These are phyloP conservation scores for Drosophila murphyi DNA, from an alignment of 1,140 invertebrate species.

Conservation along the genomic window DNA sequence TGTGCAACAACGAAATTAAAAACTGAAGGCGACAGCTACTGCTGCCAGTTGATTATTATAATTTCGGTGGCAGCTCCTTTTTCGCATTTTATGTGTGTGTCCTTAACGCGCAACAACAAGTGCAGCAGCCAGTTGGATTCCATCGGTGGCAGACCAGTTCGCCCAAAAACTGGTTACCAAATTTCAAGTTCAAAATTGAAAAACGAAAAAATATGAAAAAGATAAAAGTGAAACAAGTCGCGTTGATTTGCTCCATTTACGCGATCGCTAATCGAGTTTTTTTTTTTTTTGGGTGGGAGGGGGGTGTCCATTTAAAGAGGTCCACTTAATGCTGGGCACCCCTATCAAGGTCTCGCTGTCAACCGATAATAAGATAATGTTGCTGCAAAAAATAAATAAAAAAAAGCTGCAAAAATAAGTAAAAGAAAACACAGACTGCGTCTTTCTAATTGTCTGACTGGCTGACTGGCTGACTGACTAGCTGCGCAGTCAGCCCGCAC, in stretches of 20 bases:
- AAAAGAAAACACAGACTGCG: constrained; percentile 31
- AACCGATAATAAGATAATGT: constrained; percentile 78
- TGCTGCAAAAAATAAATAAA: constrained; percentile 39
- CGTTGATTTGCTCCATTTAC: constrained; percentile 40
- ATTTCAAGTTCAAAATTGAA: constrained; percentile 48
- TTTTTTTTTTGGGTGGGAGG: constrained; percentile 16
- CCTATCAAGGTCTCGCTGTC: constrained; percentile 70
- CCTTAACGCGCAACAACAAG: constrained; percentile 7
- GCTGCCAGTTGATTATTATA: constrained; percentile 45
- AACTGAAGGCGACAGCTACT: constrained; percentile 23
- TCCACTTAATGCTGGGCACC: constrained; percentile 45
- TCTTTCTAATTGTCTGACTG: constrained; percentile 26
- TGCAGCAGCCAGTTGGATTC: constrained; percentile 25
- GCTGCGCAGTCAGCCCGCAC: constrained; percentile 37
- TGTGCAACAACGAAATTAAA: constrained; percentile 40
- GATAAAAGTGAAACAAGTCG: constrained; percentile 42
- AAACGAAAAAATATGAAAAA: not conserved
- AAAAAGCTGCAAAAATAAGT: constrained; percentile 32
- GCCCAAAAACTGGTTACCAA: constrained; percentile 39
- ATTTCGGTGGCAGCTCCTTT: constrained; percentile 33
- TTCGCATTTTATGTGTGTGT: constrained; percentile 9
- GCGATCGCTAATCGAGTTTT: constrained; percentile 6
- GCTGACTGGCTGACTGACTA: constrained; percentile 19
- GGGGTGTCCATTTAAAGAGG: constrained; percentile 7
- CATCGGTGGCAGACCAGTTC: constrained; percentile 29